Evolutionary conservation across 2,113 vertebrate species (phyloP), one percentile per base, ranked within the genome.

Genomic region (Empidonax alnorum): DNA sequence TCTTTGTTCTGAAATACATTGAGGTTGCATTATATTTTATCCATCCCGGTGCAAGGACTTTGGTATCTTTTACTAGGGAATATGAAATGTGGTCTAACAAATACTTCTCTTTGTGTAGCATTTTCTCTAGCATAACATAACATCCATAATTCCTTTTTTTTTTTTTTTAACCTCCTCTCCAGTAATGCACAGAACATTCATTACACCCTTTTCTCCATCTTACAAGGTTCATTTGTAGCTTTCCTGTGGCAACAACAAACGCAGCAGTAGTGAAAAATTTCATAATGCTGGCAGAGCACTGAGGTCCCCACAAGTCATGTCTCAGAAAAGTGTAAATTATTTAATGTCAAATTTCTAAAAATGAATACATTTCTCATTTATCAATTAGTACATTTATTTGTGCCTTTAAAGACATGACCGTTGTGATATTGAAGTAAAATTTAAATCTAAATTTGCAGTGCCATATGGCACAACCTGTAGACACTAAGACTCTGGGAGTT

Each of bases 391-490:
- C 12, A 37, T 74, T 59, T 93, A 53, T 67, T 80, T 93, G 35
- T 86, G 52, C 30, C 37, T 86, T 74, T 84, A 71, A 80, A 62
- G 33, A 44, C 27, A 63, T 41, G 22, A 27, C 7, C 5, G 3
- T 8, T 63, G 28, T 76, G 73, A 55, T 78, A 62, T 4, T 61
- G 46, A 95, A 77, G 50, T 50, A 52, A 55, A 71, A 76, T 75
- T 71, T 65, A 77, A 88, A 88, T 88, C 42, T 67, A 62, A 74
- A 28, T 94, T 85, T 87, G 42, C 30, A 52, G 31, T 83, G 93
- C 91, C 93, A 95, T 96, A 95, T 96, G 95, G 91, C 91, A 73
- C 53, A 75, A 94, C 77, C 31, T 95, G 47, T 78, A 69, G 71
- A 46, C 46, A 53, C 53, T 96, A 94, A 83, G 93, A 53, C 53